Conservation (phyloP, 2,797 vertebrate species). For the Gallinago solitaria region DNA sequence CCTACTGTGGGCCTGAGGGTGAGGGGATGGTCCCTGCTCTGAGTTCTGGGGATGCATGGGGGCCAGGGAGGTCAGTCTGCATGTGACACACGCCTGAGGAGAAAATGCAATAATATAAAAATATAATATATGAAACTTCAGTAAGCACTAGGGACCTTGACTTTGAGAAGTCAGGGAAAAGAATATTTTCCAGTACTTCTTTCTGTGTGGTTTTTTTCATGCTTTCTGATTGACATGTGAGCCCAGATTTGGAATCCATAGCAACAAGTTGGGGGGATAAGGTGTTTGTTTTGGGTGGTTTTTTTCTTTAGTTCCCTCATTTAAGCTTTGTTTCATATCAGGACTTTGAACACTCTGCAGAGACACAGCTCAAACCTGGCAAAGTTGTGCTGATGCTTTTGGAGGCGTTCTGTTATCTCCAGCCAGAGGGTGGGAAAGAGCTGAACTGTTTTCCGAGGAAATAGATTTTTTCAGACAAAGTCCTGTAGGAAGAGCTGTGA, state of each 20-base stretch:
- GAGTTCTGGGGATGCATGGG: background rate
- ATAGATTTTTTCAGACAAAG: background rate
- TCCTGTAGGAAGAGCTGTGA: background rate
- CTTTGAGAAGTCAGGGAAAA: background rate
- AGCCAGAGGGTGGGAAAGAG: background rate
- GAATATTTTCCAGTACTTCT: background rate
- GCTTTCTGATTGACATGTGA: background rate
- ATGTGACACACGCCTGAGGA: background rate
- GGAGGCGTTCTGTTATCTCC: background rate
- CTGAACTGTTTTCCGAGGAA: background rate
- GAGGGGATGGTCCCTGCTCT: background rate
- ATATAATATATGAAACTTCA: background rate
- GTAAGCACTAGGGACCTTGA: background rate
- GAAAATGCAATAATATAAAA: background rate
- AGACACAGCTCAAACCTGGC: background rate
- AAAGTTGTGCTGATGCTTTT: background rate
- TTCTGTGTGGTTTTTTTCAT: background rate
- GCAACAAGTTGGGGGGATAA: background rate
- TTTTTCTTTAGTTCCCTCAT: accelerated
- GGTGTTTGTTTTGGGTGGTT: accelerated
- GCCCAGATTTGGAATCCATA: background rate
- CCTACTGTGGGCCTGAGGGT: accelerated
- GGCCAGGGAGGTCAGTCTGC: background rate
- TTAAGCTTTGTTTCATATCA: background rate
- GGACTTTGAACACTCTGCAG: background rate